Percentiles rank a stretch among this genome's conserved stretches.
phyloP scores from a whole-genome alignment of 2,888 invertebrate genomes.

The Morpho deidamia region DNA sequence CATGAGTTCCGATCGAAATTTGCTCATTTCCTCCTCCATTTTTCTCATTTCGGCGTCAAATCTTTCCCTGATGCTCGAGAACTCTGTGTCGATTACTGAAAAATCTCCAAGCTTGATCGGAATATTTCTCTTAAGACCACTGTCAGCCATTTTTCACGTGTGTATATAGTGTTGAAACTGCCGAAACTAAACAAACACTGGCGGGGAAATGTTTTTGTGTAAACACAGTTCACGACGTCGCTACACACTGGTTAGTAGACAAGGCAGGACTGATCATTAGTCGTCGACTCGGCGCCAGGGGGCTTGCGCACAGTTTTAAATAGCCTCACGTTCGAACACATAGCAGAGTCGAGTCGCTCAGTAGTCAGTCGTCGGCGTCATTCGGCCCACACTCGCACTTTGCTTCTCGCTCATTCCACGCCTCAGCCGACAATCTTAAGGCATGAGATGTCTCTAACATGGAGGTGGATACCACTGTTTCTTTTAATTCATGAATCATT shows the following conservation, averaged over 20 bases:
- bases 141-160: slow-evolving; percentile 85
- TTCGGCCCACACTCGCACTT: slow-evolving; percentile 57
- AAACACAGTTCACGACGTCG: slow-evolving; percentile 67
- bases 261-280: slow-evolving; percentile 76
- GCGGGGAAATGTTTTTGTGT: slow-evolving; percentile 55
- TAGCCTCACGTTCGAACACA: slow-evolving; percentile 71
- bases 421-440: slow-evolving; percentile 32
- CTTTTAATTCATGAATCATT: slow-evolving; percentile 66
- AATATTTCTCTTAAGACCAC: slow-evolving; percentile 91
- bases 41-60: slow-evolving; percentile 98
- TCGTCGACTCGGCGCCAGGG: slow-evolving; percentile 73
- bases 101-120: slow-evolving; percentile 96
- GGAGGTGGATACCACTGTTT: slow-evolving; percentile 42
- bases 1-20: slow-evolving; percentile 95
- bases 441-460: slow-evolving; percentile 20
- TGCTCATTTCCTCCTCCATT: slow-evolving; percentile 99
- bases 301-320: slow-evolving; percentile 79
- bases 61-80: slow-evolving; percentile 95
- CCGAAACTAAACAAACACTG: slow-evolving; percentile 75
- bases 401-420: slow-evolving; percentile 76
- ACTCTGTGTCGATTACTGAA: slow-evolving; percentile 97
- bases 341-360: slow-evolving; percentile 39
- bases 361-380: slow-evolving; percentile 53
- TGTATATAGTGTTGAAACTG: slow-evolving; percentile 46
- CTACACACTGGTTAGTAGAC: slow-evolving; percentile 64